Conservation (phyloP, 2,113 vertebrate species). For the Oenanthe oenanthe region DNA sequence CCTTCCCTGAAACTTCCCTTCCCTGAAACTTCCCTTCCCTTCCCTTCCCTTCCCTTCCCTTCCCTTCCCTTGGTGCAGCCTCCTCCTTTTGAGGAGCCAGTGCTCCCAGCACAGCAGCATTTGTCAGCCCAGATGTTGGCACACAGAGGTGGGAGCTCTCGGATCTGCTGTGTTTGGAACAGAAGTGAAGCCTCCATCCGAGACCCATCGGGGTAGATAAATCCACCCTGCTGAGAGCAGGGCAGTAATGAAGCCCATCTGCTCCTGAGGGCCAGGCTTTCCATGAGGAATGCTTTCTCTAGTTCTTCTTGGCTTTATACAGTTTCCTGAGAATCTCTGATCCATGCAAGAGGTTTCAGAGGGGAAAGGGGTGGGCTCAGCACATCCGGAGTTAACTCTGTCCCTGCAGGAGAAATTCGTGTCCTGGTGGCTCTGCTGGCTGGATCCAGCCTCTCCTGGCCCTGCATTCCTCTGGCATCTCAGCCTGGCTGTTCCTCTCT, state of each 20-base stretch:
- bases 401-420: neutral
- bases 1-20: no score
- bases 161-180: neutral
- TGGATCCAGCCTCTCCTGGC: neutral
- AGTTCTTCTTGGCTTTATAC: neutral
- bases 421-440: fast-evolving
- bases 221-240: neutral
- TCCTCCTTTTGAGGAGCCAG: neutral
- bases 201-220: neutral
- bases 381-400: neutral
- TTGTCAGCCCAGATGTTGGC: neutral
- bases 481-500: neutral
- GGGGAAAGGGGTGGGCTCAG: neutral
- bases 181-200: fast-evolving
- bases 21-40: neutral
- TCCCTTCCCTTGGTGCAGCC: neutral
- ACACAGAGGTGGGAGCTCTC: neutral
- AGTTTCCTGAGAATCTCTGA: conserved; percentile 5
- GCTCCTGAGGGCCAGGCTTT: neutral
- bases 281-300: conserved; percentile 19
- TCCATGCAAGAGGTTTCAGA: neutral
- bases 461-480: fast-evolving
- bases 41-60: neutral
- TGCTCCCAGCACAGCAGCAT: neutral
- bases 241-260: conserved; percentile 20